Evolutionary conservation across 2,113 vertebrate genomes (phyloP).

Genomic region (Taurulus bubalis): DNA sequence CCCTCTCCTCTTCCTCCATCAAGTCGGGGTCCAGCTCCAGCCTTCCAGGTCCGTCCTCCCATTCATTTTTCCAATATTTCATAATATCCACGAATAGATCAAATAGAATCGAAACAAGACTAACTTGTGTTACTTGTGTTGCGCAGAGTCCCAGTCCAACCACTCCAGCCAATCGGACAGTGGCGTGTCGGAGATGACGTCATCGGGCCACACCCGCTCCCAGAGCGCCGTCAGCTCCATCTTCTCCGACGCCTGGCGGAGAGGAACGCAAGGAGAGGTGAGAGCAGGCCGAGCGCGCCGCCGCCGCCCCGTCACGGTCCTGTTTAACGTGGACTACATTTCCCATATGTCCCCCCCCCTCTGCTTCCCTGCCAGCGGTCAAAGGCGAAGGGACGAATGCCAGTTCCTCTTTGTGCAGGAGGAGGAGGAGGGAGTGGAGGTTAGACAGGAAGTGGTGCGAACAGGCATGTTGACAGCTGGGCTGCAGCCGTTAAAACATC

Average conservation of each 20-base stretch:
- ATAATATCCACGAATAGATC: not conserved
- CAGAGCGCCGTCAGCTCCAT: slow-evolving; percentile 97
- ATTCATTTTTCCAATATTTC: not conserved
- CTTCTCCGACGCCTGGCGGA: slow-evolving; percentile 98
- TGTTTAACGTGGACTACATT: slow-evolving; percentile 20
- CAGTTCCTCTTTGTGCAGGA: slow-evolving; percentile 87
- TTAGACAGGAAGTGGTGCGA: slow-evolving; percentile 83
- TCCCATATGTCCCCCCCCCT: slow-evolving; percentile 55
- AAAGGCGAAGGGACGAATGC: slow-evolving; percentile 86
- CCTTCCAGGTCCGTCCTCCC: slow-evolving; percentile 89
- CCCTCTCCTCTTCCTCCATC: slow-evolving; percentile 96
- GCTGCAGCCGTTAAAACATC: slow-evolving; percentile 39
- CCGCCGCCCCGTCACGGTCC: not conserved
- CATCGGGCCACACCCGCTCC: slow-evolving; percentile 91
- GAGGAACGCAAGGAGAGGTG: slow-evolving; percentile 97
- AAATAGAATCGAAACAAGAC: not conserved
- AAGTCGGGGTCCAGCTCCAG: slow-evolving; percentile 98
- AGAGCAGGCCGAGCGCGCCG: not conserved
- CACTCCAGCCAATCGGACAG: slow-evolving; percentile 98
- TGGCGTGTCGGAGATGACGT: slow-evolving; percentile 93
- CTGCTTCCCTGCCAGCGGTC: slow-evolving; percentile 88
- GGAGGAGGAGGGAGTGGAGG: slow-evolving; percentile 86
- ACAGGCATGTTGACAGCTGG: slow-evolving; percentile 50
- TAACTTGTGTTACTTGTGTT: not conserved
- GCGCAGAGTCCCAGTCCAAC: slow-evolving; percentile 94